phyloP scores from a whole-genome alignment of 1,140 invertebrate genomes.

The Diplogasteroides magnus region DNA sequence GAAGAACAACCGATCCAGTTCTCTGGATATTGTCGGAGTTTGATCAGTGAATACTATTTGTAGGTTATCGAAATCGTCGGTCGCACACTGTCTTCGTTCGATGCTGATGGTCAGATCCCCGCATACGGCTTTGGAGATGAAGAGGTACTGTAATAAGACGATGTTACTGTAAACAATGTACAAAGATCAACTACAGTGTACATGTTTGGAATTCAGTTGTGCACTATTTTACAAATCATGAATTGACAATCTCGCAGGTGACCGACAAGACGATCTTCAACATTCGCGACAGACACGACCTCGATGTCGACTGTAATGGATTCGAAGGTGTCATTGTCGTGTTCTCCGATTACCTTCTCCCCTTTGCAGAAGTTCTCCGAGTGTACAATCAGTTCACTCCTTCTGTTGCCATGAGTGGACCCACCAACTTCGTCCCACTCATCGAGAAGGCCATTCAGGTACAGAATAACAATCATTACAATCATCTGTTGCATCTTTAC shows the following conservation, averaged over 20 bases:
- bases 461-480: too few species aligned
- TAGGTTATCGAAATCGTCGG: constrained; percentile 61
- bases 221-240: neutral
- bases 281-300: constrained; percentile 45
- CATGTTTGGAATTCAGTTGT: too few species aligned
- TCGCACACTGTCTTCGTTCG: constrained; percentile 59
- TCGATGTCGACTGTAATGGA: constrained; percentile 46
- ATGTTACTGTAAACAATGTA: too few species aligned
- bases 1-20: too few species aligned
- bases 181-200: too few species aligned
- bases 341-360: constrained; percentile 4
- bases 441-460: constrained; percentile 42
- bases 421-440: constrained; percentile 60
- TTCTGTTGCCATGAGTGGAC: constrained; percentile 55
- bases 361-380: constrained; percentile 47
- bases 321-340: constrained; percentile 43
- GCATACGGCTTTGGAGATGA: constrained; percentile 61
- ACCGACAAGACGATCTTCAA: constrained; percentile 58
- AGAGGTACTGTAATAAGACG: constrained; percentile 19
- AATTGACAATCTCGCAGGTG: constrained; percentile 9
- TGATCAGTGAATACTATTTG: too few species aligned
- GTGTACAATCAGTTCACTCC: constrained; percentile 53
- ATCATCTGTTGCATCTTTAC: too few species aligned
- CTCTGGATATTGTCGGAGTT: neutral
- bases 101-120: constrained; percentile 59